Evolutionary conservation across 2,888 invertebrate species (phyloP).

Genomic region (Entomobrya multifasciata): DNA sequence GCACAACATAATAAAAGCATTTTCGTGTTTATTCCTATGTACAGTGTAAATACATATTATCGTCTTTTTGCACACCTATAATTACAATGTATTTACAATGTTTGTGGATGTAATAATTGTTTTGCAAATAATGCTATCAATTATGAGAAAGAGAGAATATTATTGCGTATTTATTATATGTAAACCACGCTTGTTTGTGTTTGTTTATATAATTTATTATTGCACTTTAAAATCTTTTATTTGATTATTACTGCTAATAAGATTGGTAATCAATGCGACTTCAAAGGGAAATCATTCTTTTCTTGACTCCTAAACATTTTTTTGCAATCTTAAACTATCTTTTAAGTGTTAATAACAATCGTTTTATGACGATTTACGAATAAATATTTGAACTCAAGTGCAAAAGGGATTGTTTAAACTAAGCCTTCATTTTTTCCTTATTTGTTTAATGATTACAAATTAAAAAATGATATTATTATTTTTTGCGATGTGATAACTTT

Average conservation of each 20-base stretch:
- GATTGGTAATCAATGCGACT: background rate
- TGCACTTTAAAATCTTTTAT: constrained; percentile 62
- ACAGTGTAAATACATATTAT: background rate
- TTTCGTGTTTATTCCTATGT: background rate
- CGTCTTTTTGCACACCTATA: background rate
- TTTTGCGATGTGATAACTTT: constrained; percentile 45
- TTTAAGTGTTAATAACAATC: background rate
- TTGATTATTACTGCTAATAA: constrained; percentile 20
- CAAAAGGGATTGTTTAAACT: constrained; percentile 5
- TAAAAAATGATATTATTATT: background rate
- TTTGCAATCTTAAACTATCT: background rate
- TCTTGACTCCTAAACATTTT: background rate
- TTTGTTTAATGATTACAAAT: constrained; percentile 20
- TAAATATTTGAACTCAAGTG: background rate
- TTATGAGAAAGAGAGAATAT: background rate
- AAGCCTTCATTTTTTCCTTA: background rate
- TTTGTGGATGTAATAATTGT: background rate
- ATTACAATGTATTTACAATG: background rate
- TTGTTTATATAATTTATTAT: constrained; percentile 7
- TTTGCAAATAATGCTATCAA: background rate
- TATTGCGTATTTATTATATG: constrained; percentile 9
- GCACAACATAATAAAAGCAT: constrained; percentile 23
- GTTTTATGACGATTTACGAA: background rate
- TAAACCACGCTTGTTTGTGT: constrained; percentile 35
- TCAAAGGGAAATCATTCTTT: background rate